These are phyloP conservation scores for Leptestheria dahalacensis DNA, from an alignment of 1,140 invertebrate genomes.

Conservation along the genomic window DNA sequence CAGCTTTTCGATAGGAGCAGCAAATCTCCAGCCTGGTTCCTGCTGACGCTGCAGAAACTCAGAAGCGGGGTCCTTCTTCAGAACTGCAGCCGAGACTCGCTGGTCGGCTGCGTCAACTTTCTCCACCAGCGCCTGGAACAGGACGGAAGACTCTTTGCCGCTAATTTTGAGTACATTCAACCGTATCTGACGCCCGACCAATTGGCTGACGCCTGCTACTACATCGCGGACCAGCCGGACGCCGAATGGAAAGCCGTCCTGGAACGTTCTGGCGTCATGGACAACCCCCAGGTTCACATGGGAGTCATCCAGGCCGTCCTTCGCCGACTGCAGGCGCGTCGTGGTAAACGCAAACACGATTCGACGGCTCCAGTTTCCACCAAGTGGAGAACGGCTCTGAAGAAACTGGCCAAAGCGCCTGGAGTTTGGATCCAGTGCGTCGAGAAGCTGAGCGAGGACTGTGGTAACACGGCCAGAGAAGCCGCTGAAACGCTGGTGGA, in stretches of 20 bases:
- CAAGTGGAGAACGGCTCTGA: not conserved
- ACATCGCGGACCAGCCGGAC: not conserved
- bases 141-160: not conserved
- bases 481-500: not conserved
- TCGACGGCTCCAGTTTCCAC: not conserved
- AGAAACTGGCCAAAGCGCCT: not conserved
- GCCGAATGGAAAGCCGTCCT: not conserved
- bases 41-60: conserved; percentile 1
- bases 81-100: not conserved
- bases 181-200: not conserved
- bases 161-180: not conserved
- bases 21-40: not conserved
- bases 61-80: not conserved
- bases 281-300: conserved; percentile 1
- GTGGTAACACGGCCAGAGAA: not conserved
- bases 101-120: not conserved
- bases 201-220: not conserved
- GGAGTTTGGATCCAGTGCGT: not conserved
- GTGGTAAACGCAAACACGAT: conserved; percentile 1
- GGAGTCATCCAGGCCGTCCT: not conserved
- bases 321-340: not conserved
- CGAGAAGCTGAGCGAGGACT: not conserved
- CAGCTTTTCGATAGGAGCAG: not conserved
- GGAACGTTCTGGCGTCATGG: not conserved
- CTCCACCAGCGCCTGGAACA: not conserved